These are phyloP conservation scores for Lissocephala sabroskyi DNA, from an alignment of 2,888 invertebrate genomes.

Conservation along the genomic window DNA sequence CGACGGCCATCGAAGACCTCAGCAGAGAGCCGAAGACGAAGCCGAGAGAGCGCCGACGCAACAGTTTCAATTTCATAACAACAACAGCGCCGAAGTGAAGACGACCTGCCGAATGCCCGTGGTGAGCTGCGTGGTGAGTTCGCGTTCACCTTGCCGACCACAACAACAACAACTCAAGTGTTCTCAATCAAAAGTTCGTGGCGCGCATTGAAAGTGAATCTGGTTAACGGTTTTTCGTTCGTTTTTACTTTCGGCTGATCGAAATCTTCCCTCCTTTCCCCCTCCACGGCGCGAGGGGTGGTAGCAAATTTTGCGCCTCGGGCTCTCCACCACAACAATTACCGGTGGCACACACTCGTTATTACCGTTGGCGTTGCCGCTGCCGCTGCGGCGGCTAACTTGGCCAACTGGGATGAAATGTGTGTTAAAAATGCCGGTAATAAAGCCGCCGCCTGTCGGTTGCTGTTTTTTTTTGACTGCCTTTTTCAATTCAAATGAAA, in stretches of 20 bases:
- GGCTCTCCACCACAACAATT: constrained; percentile 18
- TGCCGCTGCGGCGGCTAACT: not conserved
- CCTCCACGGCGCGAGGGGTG: no score
- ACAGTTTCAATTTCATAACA: not conserved
- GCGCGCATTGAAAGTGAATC: constrained; percentile 52
- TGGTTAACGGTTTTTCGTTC: constrained; percentile 21
- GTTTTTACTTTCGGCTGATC: constrained; percentile 30
- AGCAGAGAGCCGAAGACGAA: constrained; percentile 5
- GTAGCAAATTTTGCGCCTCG: constrained; percentile 27
- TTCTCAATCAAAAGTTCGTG: constrained; percentile 55
- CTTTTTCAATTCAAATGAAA: constrained; percentile 9
- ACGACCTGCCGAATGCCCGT: not conserved
- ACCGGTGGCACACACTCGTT: constrained; percentile 15
- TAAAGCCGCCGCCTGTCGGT: no score
- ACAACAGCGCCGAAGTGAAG: not conserved
- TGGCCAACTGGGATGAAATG: constrained; percentile 12
- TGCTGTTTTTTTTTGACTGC: no score
- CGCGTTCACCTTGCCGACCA: not conserved
- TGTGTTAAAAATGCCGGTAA: constrained; percentile 33
- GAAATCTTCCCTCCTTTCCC: not conserved
- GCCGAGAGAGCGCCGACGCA: constrained; percentile 1
- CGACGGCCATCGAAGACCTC: not conserved
- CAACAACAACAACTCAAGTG: constrained; percentile 24
- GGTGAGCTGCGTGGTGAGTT: not conserved
- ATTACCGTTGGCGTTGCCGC: not conserved